Evolutionary conservation across 2,888 invertebrate species (phyloP).

Genomic region (Tridacna crocea): DNA sequence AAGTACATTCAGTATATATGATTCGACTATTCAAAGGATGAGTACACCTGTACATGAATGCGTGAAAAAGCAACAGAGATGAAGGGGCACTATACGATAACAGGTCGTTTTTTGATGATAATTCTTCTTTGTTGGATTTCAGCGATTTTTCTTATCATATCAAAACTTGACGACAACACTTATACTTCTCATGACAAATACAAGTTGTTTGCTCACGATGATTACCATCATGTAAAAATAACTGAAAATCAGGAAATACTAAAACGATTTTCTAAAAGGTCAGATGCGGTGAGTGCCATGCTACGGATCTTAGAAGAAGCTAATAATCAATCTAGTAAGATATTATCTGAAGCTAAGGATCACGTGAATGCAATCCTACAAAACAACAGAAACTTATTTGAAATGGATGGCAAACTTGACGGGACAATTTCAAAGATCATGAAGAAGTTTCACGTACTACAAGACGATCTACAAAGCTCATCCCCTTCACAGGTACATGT

Average conservation of each 20-base stretch:
- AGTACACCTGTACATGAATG: neutral
- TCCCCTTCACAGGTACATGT: no score
- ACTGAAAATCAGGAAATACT: neutral
- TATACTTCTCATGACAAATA: neutral
- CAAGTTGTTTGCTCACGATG: neutral
- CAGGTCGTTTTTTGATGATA: neutral
- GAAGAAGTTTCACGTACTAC: neutral
- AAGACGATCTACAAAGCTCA: no score
- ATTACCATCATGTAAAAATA: neutral
- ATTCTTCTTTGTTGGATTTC: slow-evolving; percentile 17
- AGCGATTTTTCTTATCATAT: slow-evolving; percentile 12
- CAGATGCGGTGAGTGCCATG: neutral
- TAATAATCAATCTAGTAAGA: neutral
- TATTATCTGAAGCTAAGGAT: neutral
- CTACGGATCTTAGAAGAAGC: neutral
- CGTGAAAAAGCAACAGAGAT: neutral
- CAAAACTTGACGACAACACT: neutral
- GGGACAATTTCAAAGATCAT: neutral
- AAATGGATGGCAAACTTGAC: neutral
- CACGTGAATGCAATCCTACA: neutral
- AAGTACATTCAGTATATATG: neutral
- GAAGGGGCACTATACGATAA: neutral
- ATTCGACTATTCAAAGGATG: neutral
- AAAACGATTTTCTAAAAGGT: neutral
- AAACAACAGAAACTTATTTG: slow-evolving; percentile 1